Evolutionary conservation across 2,797 vertebrate genomes (phyloP).

Genomic region (Microctenopoma stevenorrisi): DNA sequence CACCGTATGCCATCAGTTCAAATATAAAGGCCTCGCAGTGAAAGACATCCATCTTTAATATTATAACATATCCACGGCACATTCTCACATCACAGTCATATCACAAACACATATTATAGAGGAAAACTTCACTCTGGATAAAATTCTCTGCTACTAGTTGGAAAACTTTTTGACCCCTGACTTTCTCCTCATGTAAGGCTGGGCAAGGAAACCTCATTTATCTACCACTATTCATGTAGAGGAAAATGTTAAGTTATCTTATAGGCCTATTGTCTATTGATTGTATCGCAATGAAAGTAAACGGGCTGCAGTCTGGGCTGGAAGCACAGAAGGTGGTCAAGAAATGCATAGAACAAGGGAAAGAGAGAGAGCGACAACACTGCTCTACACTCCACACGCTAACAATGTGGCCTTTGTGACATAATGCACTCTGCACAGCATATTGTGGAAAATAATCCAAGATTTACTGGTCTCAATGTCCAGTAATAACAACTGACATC

Average conservation of each 20-base stretch:
- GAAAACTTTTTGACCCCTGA: slow-evolving; percentile 32
- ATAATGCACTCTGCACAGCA: slow-evolving; percentile 79
- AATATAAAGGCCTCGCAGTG: slow-evolving; percentile 18
- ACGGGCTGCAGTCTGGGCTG: slow-evolving; percentile 69
- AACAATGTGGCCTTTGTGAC: slow-evolving; percentile 87
- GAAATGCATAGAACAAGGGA: slow-evolving; percentile 73
- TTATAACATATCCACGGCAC: slow-evolving; percentile 17
- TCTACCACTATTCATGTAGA: too few species aligned
- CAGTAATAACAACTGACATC: slow-evolving; percentile 89
- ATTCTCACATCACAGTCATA: slow-evolving; percentile 32
- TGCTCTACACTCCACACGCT: slow-evolving; percentile 63
- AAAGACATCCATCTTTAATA: slow-evolving; percentile 5
- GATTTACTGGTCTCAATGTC: slow-evolving; percentile 82
- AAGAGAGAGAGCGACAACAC: slow-evolving; percentile 55
- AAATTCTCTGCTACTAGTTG: slow-evolving; percentile 26
- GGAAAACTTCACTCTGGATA: not conserved
- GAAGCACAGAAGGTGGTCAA: slow-evolving; percentile 70
- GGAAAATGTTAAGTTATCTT: slow-evolving; percentile 25
- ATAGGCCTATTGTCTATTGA: slow-evolving; percentile 74
- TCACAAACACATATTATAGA: not conserved
- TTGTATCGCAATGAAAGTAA: slow-evolving; percentile 69
- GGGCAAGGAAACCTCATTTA: too few species aligned
- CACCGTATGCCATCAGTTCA: not conserved
- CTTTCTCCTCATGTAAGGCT: slow-evolving; percentile 45
- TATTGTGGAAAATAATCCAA: slow-evolving; percentile 85